These are phyloP conservation scores for Selene dorsalis DNA, from an alignment of 2,797 vertebrate species.

Conservation along the genomic window DNA sequence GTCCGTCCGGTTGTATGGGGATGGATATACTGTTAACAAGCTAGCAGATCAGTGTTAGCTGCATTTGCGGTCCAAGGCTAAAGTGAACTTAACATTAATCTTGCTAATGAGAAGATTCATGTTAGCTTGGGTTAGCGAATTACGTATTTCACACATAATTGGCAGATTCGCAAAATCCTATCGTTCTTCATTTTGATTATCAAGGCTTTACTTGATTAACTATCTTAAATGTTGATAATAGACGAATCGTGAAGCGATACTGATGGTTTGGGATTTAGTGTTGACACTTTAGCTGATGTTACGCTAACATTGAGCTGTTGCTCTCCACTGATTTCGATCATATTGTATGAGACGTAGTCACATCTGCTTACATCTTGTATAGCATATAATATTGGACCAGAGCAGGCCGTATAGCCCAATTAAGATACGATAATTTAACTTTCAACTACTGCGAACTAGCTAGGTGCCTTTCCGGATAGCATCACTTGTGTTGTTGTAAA, in stretches of 20 bases:
- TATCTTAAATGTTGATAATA: neutral
- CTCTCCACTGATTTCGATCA: constrained; percentile 22
- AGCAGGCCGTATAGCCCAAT: neutral
- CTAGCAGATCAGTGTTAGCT: constrained; percentile 61
- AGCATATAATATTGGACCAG: neutral
- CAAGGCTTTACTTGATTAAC: neutral
- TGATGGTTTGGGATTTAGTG: constrained; percentile 36
- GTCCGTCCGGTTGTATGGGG: neutral
- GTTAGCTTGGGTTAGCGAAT: constrained; percentile 50
- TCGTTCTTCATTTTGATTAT: too few relatives aligned
- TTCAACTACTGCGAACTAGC: constrained; percentile 13
- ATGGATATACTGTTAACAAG: constrained; percentile 44
- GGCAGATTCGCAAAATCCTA: neutral
- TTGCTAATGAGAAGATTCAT: constrained; percentile 45
- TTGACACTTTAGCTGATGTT: constrained; percentile 58
- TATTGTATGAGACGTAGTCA: neutral
- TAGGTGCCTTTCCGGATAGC: constrained; percentile 13
- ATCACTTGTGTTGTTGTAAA: constrained; percentile 26
- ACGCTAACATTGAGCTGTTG: constrained; percentile 58
- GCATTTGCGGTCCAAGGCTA: constrained; percentile 60
- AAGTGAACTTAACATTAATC: constrained; percentile 67
- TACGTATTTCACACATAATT: constrained; percentile 18
- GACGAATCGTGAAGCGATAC: neutral
- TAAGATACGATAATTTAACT: constrained; percentile 1
- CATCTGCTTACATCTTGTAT: constrained; percentile 14